These are phyloP conservation scores for Ctenomys sociabilis DNA, from an alignment of 2,113 vertebrate genomes.

Conservation along the genomic window DNA sequence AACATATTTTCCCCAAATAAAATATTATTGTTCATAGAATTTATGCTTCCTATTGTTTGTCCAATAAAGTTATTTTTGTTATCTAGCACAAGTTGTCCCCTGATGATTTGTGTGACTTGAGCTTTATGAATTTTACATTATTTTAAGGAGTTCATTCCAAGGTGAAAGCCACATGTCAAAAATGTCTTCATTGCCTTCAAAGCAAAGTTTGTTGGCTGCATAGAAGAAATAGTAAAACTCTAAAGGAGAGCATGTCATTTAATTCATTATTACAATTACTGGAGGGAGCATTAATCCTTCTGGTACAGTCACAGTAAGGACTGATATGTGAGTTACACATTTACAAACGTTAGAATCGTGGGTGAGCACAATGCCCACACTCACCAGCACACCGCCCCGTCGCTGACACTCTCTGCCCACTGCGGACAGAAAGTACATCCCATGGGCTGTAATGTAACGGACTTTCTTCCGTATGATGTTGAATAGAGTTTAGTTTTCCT, in stretches of 20 bases:
- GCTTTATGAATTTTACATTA: neutral
- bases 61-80: neutral
- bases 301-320: neutral
- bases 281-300: neutral
- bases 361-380: neutral
- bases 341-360: neutral
- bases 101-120: neutral
- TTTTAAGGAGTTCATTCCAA: neutral
- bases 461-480: neutral
- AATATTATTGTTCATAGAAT: neutral
- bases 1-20: neutral
- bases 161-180: neutral
- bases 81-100: neutral
- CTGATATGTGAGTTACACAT: neutral
- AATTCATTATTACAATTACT: neutral
- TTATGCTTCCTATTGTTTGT: neutral
- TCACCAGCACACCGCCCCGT: neutral
- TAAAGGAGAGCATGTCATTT: neutral
- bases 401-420: neutral
- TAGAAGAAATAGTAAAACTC: neutral
- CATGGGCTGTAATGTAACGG: neutral
- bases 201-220: neutral
- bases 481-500: neutral
- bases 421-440: neutral
- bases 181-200: neutral